A percentile compares a stretch with the other conserved stretches of the same genome.
These are phyloP conservation scores for Drosophila nigromelanica DNA, from an alignment of 1,140 invertebrate genomes.

Conservation along the genomic window DNA sequence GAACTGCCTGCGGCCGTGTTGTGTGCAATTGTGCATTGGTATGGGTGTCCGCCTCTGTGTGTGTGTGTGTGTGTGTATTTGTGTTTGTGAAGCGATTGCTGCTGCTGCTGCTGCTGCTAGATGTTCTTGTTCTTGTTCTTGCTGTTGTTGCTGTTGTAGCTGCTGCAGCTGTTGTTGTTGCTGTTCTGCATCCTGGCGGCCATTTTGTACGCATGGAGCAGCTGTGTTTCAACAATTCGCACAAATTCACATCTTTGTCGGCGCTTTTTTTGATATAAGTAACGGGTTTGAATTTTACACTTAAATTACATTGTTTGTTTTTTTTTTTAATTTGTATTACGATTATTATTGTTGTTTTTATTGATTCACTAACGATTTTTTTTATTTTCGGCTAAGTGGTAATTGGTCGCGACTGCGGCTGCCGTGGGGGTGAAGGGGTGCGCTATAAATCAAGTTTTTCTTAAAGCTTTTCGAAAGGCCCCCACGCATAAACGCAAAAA, in stretches of 20 bases:
- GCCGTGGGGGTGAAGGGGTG: neutral
- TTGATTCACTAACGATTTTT: conserved; percentile 55
- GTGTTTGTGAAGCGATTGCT: conserved; percentile 29
- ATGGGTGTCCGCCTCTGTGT: conserved; percentile 18
- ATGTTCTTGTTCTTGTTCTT: conserved; percentile 42
- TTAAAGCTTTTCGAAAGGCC: conserved; percentile 66
- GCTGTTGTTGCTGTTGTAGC: conserved; percentile 26
- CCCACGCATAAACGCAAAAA: conserved; percentile 50
- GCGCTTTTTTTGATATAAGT: conserved; percentile 26
- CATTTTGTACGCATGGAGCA: conserved; percentile 63
- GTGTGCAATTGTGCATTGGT: conserved; percentile 29
- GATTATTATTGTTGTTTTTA: conserved; percentile 47
- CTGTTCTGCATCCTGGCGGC: conserved; percentile 68
- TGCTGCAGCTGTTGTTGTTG: conserved; percentile 9
- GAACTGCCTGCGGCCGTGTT: conserved; percentile 13
- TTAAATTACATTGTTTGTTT: conserved; percentile 52
- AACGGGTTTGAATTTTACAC: conserved; percentile 55
- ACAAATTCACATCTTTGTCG: conserved; percentile 55
- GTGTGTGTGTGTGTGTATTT: conserved; percentile 34
- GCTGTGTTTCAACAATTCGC: conserved; percentile 38
- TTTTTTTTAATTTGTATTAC: conserved; percentile 37
- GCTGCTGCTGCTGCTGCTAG: conserved; percentile 52
- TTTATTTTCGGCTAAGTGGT: conserved; percentile 1
- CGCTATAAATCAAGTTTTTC: conserved; percentile 51
- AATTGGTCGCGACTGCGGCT: conserved; percentile 5